Conservation (phyloP, 2,888 invertebrate genomes). For the Gari tellinella region DNA sequence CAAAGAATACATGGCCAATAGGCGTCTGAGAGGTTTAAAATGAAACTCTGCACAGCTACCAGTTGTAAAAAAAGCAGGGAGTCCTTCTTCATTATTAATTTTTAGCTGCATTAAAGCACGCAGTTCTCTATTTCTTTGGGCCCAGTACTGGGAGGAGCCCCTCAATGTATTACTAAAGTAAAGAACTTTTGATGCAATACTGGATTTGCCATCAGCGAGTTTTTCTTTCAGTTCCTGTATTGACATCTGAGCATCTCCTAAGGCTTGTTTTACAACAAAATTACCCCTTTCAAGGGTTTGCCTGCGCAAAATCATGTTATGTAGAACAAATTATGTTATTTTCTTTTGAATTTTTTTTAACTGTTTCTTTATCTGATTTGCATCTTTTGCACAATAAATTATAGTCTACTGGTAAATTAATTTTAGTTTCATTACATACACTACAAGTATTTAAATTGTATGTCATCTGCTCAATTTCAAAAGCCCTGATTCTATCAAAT, state of each 20-base stretch:
- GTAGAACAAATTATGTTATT: no score
- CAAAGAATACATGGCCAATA: no score
- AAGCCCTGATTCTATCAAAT: no score
- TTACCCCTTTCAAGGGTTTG: constrained; percentile 24
- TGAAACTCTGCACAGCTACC: constrained; percentile 28
- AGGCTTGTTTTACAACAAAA: constrained; percentile 31
- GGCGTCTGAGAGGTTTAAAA: constrained; percentile 42
- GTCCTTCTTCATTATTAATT: constrained; percentile 15
- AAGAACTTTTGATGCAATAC: constrained; percentile 2
- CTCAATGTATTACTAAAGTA: constrained; percentile 1
- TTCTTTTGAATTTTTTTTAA: no score
- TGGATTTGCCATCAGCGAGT: constrained; percentile 11
- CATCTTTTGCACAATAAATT: no score
- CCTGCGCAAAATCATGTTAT: constrained; percentile 35
- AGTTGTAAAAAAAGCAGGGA: constrained; percentile 42
- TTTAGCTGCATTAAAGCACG: constrained; percentile 7
- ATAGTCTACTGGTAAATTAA: no score
- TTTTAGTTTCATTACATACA: no score
- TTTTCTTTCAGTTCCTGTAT: constrained; percentile 20
- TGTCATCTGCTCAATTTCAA: no score
- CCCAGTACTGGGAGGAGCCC: constrained; percentile 12
- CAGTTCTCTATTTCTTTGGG: constrained; percentile 4
- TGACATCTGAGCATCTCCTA: constrained; percentile 23
- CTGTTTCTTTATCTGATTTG: no score
- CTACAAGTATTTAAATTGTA: no score